Evolutionary conservation across 2,797 vertebrate species (phyloP).

Genomic region (Falco biarmicus): DNA sequence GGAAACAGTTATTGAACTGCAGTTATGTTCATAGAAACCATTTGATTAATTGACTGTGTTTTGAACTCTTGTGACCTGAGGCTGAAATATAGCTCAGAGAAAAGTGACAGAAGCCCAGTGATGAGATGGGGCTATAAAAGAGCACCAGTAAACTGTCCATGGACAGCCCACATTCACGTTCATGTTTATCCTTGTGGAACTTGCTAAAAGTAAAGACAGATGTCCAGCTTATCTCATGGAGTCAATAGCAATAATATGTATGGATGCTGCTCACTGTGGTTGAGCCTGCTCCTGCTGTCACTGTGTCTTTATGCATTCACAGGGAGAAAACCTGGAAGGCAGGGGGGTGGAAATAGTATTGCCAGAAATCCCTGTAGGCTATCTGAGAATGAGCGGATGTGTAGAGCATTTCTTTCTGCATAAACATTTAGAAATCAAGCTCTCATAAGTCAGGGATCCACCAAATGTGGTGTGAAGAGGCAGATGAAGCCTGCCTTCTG

Average conservation of each 20-base stretch:
- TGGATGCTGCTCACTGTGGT: background rate
- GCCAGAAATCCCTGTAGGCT: constrained; percentile 50
- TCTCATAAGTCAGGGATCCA: constrained; percentile 62
- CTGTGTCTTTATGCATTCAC: constrained; percentile 39
- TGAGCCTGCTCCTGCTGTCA: constrained; percentile 50
- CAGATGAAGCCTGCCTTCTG: constrained; percentile 65
- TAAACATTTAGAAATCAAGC: constrained; percentile 66
- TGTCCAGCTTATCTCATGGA: constrained; percentile 44
- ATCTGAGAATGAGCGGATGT: constrained; percentile 62
- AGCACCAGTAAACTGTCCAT: background rate
- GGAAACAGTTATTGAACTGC: constrained; percentile 4
- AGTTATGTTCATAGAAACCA: constrained; percentile 47
- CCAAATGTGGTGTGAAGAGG: constrained; percentile 62
- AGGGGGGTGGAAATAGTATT: background rate
- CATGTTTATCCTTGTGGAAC: constrained; percentile 40
- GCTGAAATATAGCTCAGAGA: constrained; percentile 44
- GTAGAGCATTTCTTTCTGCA: constrained; percentile 68
- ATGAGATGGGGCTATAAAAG: constrained; percentile 15
- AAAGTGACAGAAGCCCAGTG: constrained; percentile 21
- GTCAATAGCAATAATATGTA: constrained; percentile 45
- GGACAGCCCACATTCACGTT: constrained; percentile 11
- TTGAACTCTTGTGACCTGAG: constrained; percentile 24
- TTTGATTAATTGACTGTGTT: constrained; percentile 53
- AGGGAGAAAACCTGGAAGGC: constrained; percentile 46
- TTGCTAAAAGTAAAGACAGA: constrained; percentile 54